These are phyloP conservation scores for Bucco capensis DNA, from an alignment of 2,113 vertebrate species.

Conservation along the genomic window DNA sequence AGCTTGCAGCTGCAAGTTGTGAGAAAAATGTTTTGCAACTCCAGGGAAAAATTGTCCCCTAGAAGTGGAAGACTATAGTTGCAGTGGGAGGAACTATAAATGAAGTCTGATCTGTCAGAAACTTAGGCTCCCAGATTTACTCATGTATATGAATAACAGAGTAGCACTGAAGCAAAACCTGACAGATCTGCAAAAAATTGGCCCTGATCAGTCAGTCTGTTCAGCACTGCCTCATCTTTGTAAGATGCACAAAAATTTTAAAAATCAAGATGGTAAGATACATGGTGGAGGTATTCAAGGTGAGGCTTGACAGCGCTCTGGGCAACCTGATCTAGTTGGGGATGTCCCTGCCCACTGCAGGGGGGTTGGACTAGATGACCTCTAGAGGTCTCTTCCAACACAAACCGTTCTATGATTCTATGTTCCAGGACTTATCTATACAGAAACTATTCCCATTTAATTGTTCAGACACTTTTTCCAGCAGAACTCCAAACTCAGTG, in stretches of 20 bases:
- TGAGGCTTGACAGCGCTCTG: no score
- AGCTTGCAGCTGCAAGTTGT: background rate
- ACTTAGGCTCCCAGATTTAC: background rate
- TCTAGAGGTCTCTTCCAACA: no score
- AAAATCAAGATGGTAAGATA: background rate
- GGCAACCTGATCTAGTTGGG: no score
- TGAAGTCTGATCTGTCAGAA: background rate
- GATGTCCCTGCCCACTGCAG: no score
- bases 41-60: background rate
- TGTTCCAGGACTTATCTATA: background rate
- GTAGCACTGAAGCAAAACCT: background rate
- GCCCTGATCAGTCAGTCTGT: background rate
- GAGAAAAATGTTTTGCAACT: background rate
- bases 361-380: no score
- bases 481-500: background rate
- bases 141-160: background rate
- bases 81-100: background rate
- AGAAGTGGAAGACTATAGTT: background rate
- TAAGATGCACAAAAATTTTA: background rate
- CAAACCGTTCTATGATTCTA: no score
- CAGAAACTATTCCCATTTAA: background rate
- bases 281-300: background rate
- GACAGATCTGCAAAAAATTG: background rate
- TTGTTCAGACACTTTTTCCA: background rate
- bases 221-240: background rate